Evolutionary conservation across 2,113 vertebrate species (phyloP).

Genomic region (Chloroceryle aenea): DNA sequence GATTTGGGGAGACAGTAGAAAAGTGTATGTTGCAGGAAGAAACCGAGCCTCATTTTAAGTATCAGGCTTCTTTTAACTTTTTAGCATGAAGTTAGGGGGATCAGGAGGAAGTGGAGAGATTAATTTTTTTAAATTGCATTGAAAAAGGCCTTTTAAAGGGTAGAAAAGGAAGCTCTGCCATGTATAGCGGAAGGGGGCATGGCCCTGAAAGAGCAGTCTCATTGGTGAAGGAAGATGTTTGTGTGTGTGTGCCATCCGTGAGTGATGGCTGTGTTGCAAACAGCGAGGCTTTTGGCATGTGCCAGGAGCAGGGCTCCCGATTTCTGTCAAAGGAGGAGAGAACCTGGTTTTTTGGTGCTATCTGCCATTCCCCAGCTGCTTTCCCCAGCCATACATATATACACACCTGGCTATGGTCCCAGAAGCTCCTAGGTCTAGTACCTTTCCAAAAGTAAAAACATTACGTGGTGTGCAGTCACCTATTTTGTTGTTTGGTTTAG

Average conservation of each 20-base stretch:
- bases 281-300: neutral
- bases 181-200: neutral
- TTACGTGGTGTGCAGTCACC: neutral
- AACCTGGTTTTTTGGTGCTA: neutral
- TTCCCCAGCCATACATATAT: neutral
- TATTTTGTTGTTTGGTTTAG: neutral
- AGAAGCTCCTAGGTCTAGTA: neutral
- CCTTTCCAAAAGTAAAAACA: neutral
- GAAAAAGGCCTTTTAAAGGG: neutral
- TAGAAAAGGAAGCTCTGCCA: neutral
- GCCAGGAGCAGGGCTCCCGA: neutral
- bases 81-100: neutral
- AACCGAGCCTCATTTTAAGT: neutral
- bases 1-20: neutral
- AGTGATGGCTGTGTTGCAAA: neutral
- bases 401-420: neutral
- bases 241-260: fast-evolving
- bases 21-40: neutral
- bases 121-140: neutral
- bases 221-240: neutral
- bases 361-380: neutral
- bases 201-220: neutral
- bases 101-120: neutral
- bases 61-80: neutral
- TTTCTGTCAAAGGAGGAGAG: neutral